These are phyloP conservation scores for Agrotis ipsilon DNA, from an alignment of 2,888 invertebrate genomes.

Conservation along the genomic window DNA sequence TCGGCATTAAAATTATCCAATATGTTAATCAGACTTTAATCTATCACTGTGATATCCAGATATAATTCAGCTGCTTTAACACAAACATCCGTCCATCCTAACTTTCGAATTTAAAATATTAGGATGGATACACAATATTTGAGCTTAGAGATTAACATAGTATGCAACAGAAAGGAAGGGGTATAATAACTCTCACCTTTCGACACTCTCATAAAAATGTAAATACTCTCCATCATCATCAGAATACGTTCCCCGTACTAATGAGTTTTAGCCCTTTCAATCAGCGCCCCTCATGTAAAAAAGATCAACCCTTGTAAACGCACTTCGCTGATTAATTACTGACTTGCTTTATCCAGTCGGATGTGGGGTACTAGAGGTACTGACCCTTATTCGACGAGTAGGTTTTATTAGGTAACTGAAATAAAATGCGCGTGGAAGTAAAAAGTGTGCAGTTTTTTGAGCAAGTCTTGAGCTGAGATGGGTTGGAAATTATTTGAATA, in stretches of 20 bases:
- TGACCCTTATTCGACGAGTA: slow-evolving; percentile 38
- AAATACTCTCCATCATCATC: slow-evolving; percentile 29
- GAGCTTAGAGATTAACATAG: no score
- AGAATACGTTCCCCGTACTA: slow-evolving; percentile 74
- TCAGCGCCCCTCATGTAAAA: slow-evolving; percentile 83
- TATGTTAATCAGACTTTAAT: no score
- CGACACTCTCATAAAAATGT: slow-evolving; percentile 3
- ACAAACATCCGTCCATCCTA: no score
- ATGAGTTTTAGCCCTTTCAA: slow-evolving; percentile 86
- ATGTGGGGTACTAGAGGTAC: slow-evolving; percentile 59
- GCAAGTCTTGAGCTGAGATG: background rate
- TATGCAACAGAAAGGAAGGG: background rate
- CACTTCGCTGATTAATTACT: slow-evolving; percentile 86
- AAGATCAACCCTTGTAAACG: slow-evolving; percentile 84
- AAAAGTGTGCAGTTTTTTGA: background rate
- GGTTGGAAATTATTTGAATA: background rate
- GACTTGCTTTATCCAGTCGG: slow-evolving; percentile 73
- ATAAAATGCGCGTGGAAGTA: slow-evolving; percentile 16
- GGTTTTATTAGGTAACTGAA: slow-evolving; percentile 47
- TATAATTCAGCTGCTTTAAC: no score
- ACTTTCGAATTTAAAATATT: no score
- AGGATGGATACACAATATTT: no score
- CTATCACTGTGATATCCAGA: no score
- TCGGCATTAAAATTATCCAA: no score
- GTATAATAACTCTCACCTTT: background rate